phyloP scores from a whole-genome alignment of 2,888 invertebrate species.

The Drosophila mimetica region DNA sequence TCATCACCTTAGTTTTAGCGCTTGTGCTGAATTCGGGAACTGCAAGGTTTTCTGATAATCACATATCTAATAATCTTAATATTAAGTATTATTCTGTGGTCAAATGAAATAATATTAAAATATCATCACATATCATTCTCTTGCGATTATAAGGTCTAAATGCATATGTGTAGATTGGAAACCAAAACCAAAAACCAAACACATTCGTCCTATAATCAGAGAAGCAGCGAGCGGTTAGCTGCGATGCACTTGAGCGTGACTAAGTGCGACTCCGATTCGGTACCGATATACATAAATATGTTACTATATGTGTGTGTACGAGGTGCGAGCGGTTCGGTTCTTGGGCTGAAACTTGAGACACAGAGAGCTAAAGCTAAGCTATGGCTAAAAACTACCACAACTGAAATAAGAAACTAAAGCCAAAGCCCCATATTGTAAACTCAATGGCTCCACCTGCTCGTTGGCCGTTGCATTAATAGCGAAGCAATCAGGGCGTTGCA shows the following conservation, averaged over 20 bases:
- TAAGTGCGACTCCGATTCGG: slow-evolving; percentile 63
- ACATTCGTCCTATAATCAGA: slow-evolving; percentile 71
- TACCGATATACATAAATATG: background rate
- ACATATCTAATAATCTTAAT: too few relatives aligned
- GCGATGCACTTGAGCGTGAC: slow-evolving; percentile 67
- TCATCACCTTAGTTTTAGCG: too few relatives aligned
- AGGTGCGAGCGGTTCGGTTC: slow-evolving; percentile 6
- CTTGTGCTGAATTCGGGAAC: too few relatives aligned
- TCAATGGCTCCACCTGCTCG: slow-evolving; percentile 43
- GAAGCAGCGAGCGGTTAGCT: slow-evolving; percentile 52
- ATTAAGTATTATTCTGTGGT: too few relatives aligned
- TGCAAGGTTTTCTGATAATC: too few relatives aligned
- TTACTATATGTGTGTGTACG: background rate
- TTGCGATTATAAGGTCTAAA: too few relatives aligned
- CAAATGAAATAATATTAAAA: too few relatives aligned
- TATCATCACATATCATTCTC: too few relatives aligned
- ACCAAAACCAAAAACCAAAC: slow-evolving; percentile 14
- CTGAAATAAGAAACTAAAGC: background rate
- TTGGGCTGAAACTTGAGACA: background rate
- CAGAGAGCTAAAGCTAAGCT: background rate
- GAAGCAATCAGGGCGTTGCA: slow-evolving; percentile 79
- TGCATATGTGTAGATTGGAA: too few relatives aligned
- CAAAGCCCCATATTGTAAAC: slow-evolving; percentile 5
- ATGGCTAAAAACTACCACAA: background rate
- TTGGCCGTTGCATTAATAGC: slow-evolving; percentile 73